These are phyloP conservation scores for Dexiosoma caninum DNA, from an alignment of 2,888 invertebrate species.

Conservation along the genomic window DNA sequence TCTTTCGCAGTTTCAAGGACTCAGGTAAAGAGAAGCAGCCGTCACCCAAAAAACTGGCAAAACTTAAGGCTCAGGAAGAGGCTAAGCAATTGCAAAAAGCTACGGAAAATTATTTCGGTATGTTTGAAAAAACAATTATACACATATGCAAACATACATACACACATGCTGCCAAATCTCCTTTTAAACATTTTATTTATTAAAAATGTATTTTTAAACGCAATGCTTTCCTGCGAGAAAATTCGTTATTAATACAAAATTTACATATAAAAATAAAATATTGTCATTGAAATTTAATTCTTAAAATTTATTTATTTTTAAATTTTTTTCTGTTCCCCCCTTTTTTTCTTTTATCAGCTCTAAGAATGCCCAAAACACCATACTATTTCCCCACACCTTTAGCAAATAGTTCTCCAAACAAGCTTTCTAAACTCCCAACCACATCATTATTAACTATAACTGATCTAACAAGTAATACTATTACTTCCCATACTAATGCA, in stretches of 20 bases:
- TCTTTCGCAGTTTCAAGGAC: slow-evolving; percentile 77
- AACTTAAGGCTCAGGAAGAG: slow-evolving; percentile 62
- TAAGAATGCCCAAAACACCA: slow-evolving; percentile 67
- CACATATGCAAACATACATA: too few relatives aligned
- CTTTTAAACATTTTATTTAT: too few relatives aligned
- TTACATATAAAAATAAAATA: too few relatives aligned
- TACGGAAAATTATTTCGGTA: slow-evolving; percentile 69
- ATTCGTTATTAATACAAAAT: too few relatives aligned
- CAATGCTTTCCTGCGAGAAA: too few relatives aligned
- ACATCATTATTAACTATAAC: slow-evolving; percentile 75
- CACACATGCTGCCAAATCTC: too few relatives aligned
- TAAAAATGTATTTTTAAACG: too few relatives aligned
- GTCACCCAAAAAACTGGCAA: slow-evolving; percentile 64
- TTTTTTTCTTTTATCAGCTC: slow-evolving; percentile 59
- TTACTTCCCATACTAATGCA: slow-evolving; percentile 65
- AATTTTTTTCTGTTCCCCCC: background rate
- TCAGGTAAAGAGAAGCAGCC: slow-evolving; percentile 67
- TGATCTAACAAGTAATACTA: slow-evolving; percentile 71
- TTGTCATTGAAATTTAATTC: background rate
- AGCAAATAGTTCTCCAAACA: slow-evolving; percentile 50
- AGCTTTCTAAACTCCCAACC: slow-evolving; percentile 64
- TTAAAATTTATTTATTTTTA: background rate
- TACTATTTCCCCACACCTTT: slow-evolving; percentile 46
- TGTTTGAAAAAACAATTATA: slow-evolving; percentile 14
- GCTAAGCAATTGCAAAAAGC: slow-evolving; percentile 66